Conservation (phyloP, 2,797 vertebrate species). For the Corythornis leucogaster region DNA sequence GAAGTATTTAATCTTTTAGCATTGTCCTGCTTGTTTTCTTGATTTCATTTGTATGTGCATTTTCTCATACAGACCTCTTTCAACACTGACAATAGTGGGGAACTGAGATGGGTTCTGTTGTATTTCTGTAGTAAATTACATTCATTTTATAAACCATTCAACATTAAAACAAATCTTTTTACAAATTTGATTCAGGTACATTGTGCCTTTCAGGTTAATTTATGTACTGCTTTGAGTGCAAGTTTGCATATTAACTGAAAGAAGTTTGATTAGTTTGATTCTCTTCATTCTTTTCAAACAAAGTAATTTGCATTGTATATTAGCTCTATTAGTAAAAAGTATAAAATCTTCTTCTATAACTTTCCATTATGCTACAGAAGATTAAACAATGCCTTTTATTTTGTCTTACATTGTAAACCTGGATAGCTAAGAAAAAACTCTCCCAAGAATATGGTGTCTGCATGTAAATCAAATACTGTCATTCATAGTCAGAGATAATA, state of each 20-base stretch:
- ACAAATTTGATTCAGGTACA: background rate
- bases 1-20: background rate
- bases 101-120: background rate
- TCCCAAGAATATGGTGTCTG: background rate
- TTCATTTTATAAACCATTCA: background rate
- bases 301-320: background rate
- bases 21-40: background rate
- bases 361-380: background rate
- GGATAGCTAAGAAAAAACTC: background rate
- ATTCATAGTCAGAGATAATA: background rate
- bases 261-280: slow-evolving; percentile 14
- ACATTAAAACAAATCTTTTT: background rate
- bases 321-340: background rate
- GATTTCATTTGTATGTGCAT: background rate
- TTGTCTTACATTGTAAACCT: slow-evolving; percentile 10
- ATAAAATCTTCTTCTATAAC: slow-evolving; percentile 3
- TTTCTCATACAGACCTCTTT: background rate
- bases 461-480: background rate
- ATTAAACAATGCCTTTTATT: slow-evolving; percentile 25
- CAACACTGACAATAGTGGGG: background rate
- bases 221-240: background rate
- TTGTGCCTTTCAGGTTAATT: slow-evolving; percentile 16
- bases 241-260: background rate
- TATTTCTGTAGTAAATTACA: background rate
- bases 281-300: background rate